A percentile compares a stretch with the other conserved stretches of the same genome.
Conservation (phyloP, 2,113 vertebrate genomes). For the Ammodytes dubius region DNA sequence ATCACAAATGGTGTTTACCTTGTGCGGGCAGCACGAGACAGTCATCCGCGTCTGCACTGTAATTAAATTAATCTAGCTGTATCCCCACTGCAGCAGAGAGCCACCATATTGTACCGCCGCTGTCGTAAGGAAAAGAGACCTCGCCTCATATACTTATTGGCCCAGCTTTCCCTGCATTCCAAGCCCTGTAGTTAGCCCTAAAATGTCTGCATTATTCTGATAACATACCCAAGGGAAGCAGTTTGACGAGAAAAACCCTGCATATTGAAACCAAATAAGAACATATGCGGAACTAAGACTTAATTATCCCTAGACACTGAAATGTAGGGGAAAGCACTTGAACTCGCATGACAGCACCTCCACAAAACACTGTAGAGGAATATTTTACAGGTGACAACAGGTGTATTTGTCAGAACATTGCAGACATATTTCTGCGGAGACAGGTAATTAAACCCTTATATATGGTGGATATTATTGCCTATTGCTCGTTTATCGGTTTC, state of each 20-base stretch:
- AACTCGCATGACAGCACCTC: background rate
- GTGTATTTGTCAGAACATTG: background rate
- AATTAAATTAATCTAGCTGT: constrained; percentile 44
- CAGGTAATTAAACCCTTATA: background rate
- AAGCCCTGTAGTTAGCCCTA: no score
- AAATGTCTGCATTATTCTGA: background rate
- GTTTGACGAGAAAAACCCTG: background rate
- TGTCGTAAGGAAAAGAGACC: background rate
- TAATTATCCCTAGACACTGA: background rate
- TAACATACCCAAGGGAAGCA: background rate
- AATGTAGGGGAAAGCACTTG: no score
- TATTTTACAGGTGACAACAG: background rate
- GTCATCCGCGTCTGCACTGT: constrained; percentile 6
- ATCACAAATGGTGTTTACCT: no score
- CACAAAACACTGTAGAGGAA: no score
- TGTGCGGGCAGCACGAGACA: background rate
- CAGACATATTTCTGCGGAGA: background rate
- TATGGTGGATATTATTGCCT: background rate
- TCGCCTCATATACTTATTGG: background rate
- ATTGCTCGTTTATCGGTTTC: background rate
- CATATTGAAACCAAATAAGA: background rate
- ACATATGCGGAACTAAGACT: background rate
- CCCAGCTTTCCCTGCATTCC: background rate
- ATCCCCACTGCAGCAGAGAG: constrained; percentile 16
- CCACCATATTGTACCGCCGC: background rate